These are phyloP conservation scores for Macroglossus sobrinus DNA, from an alignment of 2,113 vertebrate genomes.

Conservation along the genomic window DNA sequence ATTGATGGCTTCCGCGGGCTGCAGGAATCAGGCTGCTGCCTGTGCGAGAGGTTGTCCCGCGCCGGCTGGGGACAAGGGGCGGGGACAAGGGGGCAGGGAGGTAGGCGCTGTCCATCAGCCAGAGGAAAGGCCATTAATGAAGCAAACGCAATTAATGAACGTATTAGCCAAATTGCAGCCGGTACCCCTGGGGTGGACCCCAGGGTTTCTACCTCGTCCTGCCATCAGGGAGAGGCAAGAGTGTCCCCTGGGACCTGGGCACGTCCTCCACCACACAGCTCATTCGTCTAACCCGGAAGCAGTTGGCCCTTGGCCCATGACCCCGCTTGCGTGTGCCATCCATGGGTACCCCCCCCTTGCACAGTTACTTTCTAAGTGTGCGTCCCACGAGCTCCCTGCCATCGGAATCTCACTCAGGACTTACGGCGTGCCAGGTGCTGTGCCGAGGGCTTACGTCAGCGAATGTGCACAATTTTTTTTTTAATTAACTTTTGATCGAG, in stretches of 20 bases:
- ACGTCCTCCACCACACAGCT: not conserved
- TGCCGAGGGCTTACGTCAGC: not conserved
- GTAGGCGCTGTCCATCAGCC: not conserved
- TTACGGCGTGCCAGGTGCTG: rapidly evolving
- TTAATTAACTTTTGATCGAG: not conserved
- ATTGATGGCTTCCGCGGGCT: constrained; percentile 87
- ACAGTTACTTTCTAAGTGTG: not conserved
- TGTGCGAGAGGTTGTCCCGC: constrained; percentile 69
- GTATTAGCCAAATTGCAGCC: not conserved
- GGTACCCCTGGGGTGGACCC: rapidly evolving
- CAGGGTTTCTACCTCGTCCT: not conserved
- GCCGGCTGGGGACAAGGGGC: constrained; percentile 55
- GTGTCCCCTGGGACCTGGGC: rapidly evolving
- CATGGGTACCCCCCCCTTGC: no score
- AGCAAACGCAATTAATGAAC: not conserved
- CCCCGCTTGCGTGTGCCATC: rapidly evolving
- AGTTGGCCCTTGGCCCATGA: not conserved
- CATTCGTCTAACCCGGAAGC: not conserved
- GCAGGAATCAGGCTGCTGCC: constrained; percentile 70
- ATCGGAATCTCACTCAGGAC: not conserved
- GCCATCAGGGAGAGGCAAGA: rapidly evolving
- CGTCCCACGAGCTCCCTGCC: not conserved
- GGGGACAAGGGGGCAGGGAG: constrained; percentile 17
- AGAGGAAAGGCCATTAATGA: not conserved
- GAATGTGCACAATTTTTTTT: not conserved